These are phyloP conservation scores for Drosophila asahinai DNA, from an alignment of 1,140 invertebrate genomes.

Conservation along the genomic window DNA sequence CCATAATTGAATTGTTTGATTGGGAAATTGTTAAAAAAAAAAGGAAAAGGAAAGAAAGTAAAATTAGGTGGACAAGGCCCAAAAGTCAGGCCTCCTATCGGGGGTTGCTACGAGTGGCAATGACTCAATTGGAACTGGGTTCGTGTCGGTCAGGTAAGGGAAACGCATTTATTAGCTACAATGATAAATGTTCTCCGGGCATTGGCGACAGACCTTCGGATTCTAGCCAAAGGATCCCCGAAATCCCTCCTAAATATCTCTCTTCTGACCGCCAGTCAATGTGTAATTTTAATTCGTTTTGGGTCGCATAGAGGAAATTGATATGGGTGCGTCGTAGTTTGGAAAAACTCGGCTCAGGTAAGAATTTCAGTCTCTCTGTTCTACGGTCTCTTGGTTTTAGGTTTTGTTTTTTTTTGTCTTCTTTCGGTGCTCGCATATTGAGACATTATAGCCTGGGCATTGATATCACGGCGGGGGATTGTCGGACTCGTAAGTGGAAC, in stretches of 20 bases:
- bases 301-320: slow-evolving; percentile 68
- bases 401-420: background rate
- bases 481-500: slow-evolving; percentile 53
- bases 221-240: slow-evolving; percentile 51
- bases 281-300: slow-evolving; percentile 83
- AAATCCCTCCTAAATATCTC: slow-evolving; percentile 15
- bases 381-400: slow-evolving; percentile 1
- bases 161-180: slow-evolving; percentile 80
- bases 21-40: slow-evolving; percentile 41
- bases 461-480: slow-evolving; percentile 49
- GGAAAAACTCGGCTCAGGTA: slow-evolving; percentile 57
- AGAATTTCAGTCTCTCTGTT: slow-evolving; percentile 21
- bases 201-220: slow-evolving; percentile 30
- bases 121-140: slow-evolving; percentile 74
- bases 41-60: slow-evolving; percentile 14
- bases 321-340: slow-evolving; percentile 71
- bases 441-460: slow-evolving; percentile 55
- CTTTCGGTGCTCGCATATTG: slow-evolving; percentile 35
- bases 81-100: slow-evolving; percentile 35
- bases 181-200: slow-evolving; percentile 74
- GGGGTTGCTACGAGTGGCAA: slow-evolving; percentile 42
- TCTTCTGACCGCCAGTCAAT: slow-evolving; percentile 46
- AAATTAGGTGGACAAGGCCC: slow-evolving; percentile 44
- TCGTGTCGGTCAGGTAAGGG: slow-evolving; percentile 64
- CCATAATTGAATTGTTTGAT: slow-evolving; percentile 63